These are phyloP conservation scores for Ammodytes dubius DNA, from an alignment of 2,113 vertebrate species.

Conservation along the genomic window DNA sequence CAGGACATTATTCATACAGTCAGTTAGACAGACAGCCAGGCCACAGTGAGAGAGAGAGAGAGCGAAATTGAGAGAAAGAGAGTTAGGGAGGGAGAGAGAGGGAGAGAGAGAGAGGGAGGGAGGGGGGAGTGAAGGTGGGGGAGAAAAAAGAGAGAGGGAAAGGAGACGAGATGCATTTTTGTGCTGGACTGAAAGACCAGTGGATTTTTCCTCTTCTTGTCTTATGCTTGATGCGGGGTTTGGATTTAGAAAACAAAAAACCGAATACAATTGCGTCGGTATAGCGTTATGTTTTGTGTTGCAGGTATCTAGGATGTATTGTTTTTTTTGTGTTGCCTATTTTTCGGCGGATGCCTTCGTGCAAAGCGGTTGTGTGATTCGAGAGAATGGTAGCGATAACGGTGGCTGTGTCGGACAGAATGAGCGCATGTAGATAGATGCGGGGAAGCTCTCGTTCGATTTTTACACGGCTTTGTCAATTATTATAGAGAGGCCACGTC, in stretches of 20 bases:
- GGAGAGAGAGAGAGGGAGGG: constrained; percentile 33
- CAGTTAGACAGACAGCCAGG: constrained; percentile 87
- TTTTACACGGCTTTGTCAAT: constrained; percentile 23
- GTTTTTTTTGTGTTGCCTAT: background rate
- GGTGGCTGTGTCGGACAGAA: constrained; percentile 7
- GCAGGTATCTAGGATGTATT: background rate
- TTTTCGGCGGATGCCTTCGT: constrained; percentile 26
- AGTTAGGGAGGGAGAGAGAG: constrained; percentile 46
- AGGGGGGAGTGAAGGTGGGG: constrained; percentile 64
- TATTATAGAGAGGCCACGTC: constrained; percentile 3
- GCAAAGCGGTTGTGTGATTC: constrained; percentile 12
- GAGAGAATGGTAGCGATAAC: background rate
- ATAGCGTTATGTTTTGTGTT: constrained; percentile 49
- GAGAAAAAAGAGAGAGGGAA: constrained; percentile 73
- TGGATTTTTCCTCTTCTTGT: constrained; percentile 51
- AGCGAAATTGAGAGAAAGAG: constrained; percentile 43
- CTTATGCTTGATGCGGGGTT: constrained; percentile 68
- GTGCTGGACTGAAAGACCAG: constrained; percentile 76
- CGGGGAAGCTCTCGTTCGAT: constrained; percentile 18
- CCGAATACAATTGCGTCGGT: constrained; percentile 42
- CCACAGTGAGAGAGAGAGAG: constrained; percentile 77
- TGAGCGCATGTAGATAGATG: constrained; percentile 13
- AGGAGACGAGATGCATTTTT: constrained; percentile 80
- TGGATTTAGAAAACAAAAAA: constrained; percentile 63
- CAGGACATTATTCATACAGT: constrained; percentile 94